A percentile compares a stretch with the other conserved stretches of the same genome.
Evolutionary conservation across 2,888 invertebrate genomes (phyloP).

Genomic region (Amphipyra berbera): DNA sequence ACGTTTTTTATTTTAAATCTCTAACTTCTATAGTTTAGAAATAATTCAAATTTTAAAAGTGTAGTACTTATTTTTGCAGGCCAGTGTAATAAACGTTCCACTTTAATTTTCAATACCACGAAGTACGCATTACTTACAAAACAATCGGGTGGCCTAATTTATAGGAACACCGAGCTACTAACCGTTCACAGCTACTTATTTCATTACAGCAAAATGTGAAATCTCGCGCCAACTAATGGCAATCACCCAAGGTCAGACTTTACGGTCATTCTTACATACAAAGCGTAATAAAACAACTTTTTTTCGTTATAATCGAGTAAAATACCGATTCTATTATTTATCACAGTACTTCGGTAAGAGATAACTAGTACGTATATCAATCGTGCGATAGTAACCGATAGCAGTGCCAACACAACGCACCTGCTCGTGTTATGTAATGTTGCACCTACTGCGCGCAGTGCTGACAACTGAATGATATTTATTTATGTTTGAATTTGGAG

Average conservation of each 20-base stretch:
- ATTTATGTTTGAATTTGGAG: conserved; percentile 27
- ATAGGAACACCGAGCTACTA: too few species aligned
- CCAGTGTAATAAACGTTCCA: conserved; percentile 1
- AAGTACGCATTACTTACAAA: conserved; percentile 30
- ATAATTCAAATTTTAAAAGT: too few species aligned
- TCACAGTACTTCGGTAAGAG: conserved; percentile 37
- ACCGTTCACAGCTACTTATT: background rate
- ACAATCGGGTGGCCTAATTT: conserved; percentile 39
- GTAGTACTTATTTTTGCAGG: too few species aligned
- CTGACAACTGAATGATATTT: conserved; percentile 39
- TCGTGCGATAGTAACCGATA: conserved; percentile 43
- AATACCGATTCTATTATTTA: conserved; percentile 44
- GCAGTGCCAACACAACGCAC: conserved; percentile 45
- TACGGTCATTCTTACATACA: conserved; percentile 29
- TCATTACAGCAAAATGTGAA: conserved; percentile 4
- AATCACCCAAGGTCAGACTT: conserved; percentile 29
- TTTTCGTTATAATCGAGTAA: conserved; percentile 36
- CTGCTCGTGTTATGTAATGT: conserved; percentile 43
- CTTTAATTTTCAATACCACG: conserved; percentile 10
- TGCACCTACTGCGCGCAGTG: conserved; percentile 41
- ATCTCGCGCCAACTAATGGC: conserved; percentile 7
- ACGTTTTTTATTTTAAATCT: too few species aligned
- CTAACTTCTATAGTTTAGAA: too few species aligned
- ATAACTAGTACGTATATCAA: conserved; percentile 31
- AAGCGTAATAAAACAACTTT: conserved; percentile 29